A percentile compares a stretch with the other conserved stretches of the same genome.
These are phyloP conservation scores for Drosophila austrosaltans DNA, from an alignment of 2,888 invertebrate genomes.

Conservation along the genomic window DNA sequence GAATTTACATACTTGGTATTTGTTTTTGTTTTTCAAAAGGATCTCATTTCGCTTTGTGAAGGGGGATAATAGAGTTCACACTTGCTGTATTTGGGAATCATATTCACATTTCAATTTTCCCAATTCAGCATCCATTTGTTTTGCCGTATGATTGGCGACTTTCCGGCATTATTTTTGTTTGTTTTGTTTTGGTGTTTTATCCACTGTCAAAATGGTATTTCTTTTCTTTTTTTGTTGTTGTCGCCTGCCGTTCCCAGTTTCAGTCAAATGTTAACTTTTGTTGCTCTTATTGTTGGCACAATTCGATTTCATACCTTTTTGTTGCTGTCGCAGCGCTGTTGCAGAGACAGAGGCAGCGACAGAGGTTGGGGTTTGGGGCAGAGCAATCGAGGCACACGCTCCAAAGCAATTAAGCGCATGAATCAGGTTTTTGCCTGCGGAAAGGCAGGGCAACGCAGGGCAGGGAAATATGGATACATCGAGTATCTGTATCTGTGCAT, in stretches of 20 bases:
- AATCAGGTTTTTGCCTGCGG: conserved; percentile 79
- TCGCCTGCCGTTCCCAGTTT: conserved; percentile 42
- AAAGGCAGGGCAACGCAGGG: conserved; percentile 61
- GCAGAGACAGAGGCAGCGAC: conserved; percentile 28
- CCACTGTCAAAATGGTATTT: conserved; percentile 62
- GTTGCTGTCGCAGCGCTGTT: conserved; percentile 30
- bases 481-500: conserved; percentile 37
- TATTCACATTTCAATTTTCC: conserved; percentile 35
- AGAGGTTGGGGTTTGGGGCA: conserved; percentile 7
- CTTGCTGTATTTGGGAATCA: not conserved
- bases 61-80: not conserved
- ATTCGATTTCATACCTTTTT: conserved; percentile 74
- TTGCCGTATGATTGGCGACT: conserved; percentile 49
- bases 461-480: conserved; percentile 51
- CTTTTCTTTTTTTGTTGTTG: not conserved
- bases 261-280: conserved; percentile 59
- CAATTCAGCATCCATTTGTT: conserved; percentile 50
- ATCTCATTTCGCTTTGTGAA: not conserved
- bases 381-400: conserved; percentile 62
- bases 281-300: conserved; percentile 68
- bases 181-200: conserved; percentile 26
- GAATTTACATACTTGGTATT: not conserved
- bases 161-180: conserved; percentile 41
- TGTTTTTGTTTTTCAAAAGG: not conserved
- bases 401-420: conserved; percentile 81